A percentile compares a stretch with the other conserved stretches of the same genome.
Conservation (phyloP, 2,113 vertebrate species). For the Mobula hypostoma region DNA sequence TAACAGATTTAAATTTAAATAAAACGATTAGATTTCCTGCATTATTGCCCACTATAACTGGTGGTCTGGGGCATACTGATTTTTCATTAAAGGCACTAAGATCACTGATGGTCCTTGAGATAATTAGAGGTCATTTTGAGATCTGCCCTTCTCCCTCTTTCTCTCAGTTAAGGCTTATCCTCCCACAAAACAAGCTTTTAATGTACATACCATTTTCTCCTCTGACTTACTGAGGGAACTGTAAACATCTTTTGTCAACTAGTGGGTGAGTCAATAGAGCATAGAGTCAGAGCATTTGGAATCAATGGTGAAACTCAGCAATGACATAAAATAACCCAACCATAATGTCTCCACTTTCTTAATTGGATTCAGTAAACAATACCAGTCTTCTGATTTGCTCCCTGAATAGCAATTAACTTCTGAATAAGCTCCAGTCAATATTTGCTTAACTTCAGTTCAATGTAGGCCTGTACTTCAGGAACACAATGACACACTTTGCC, state of each 20-base stretch:
- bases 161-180: background rate
- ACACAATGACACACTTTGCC: background rate
- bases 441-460: background rate
- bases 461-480: background rate
- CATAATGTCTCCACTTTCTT: background rate
- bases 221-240: background rate
- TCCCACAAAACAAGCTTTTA: background rate
- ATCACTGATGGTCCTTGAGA: background rate
- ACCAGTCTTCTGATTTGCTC: background rate
- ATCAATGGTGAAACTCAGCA: background rate
- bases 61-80: background rate
- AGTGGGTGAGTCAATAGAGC: background rate
- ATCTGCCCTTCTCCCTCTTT: background rate
- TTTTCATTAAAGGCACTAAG: background rate
- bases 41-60: background rate
- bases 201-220: too few species aligned
- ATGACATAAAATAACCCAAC: background rate
- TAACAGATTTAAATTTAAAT: background rate
- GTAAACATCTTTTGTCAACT: background rate
- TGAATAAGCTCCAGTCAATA: background rate
- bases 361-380: background rate
- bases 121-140: background rate
- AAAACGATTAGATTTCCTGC: background rate
- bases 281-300: background rate
- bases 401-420: slow-evolving; percentile 1